These are phyloP conservation scores for Troglohyphantes excavatus DNA, from an alignment of 2,888 invertebrate species.

Conservation along the genomic window DNA sequence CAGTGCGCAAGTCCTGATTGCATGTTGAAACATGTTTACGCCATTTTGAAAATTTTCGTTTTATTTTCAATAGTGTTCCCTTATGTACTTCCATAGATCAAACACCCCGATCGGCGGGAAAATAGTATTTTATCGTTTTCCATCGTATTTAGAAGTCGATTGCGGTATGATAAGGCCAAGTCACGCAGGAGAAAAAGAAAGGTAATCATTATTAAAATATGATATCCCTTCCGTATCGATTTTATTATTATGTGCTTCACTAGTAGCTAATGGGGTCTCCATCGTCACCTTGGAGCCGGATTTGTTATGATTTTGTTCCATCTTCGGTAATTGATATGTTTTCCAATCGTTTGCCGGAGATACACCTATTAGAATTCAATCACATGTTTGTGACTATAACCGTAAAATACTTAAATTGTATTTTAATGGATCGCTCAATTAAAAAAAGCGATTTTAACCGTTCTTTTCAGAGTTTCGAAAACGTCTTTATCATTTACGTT, in stretches of 20 bases:
- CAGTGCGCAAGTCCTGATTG: too few relatives aligned
- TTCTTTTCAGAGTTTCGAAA: too few relatives aligned
- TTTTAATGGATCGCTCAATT: too few relatives aligned
- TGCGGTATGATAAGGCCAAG: not conserved
- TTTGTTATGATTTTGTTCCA: not conserved
- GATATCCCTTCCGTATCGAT: not conserved
- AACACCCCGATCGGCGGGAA: too few relatives aligned
- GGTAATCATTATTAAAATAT: not conserved
- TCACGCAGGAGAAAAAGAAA: not conserved
- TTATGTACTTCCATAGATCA: too few relatives aligned
- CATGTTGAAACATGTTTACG: not conserved
- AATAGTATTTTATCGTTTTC: too few relatives aligned
- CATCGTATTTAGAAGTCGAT: too few relatives aligned
- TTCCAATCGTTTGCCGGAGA: not conserved
- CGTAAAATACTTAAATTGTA: too few relatives aligned
- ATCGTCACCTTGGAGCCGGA: conserved; percentile 23
- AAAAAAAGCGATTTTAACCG: too few relatives aligned
- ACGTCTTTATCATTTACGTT: too few relatives aligned
- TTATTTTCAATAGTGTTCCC: not conserved
- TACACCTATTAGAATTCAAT: too few relatives aligned
- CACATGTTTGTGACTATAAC: too few relatives aligned
- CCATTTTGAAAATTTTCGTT: not conserved
- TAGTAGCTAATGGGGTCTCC: not conserved
- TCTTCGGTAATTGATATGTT: conserved; percentile 2
- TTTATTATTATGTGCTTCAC: conserved; percentile 4